Evolutionary conservation across 2,113 vertebrate genomes (phyloP).

Genomic region (Myotis brandtii): DNA sequence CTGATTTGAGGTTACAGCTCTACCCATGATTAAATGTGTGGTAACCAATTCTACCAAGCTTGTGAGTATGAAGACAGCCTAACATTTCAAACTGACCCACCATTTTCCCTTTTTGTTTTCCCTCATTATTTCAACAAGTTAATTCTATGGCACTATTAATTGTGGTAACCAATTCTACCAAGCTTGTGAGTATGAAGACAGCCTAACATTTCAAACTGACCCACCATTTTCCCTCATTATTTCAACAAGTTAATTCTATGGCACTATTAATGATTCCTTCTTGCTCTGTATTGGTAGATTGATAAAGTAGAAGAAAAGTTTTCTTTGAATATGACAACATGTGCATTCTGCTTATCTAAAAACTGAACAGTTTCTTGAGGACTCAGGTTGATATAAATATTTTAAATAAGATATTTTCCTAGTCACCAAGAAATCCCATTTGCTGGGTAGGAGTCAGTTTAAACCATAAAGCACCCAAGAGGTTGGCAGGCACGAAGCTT

Average conservation of each 20-base stretch:
- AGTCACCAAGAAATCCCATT: background rate
- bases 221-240: background rate
- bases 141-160: background rate
- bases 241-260: background rate
- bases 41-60: background rate
- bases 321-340: background rate
- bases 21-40: background rate
- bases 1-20: background rate
- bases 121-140: background rate
- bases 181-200: background rate
- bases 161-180: background rate
- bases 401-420: background rate
- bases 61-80: background rate
- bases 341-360: background rate
- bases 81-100: background rate
- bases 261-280: background rate
- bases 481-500: background rate
- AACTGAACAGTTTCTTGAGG: background rate
- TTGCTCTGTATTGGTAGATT: background rate
- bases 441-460: background rate
- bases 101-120: background rate
- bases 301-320: constrained; percentile 1
- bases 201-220: background rate
- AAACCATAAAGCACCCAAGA: background rate
- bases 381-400: background rate